A percentile compares a stretch with the other conserved stretches of the same genome.
These are phyloP conservation scores for Anableps anableps DNA, from an alignment of 2,797 vertebrate genomes.

Conservation along the genomic window DNA sequence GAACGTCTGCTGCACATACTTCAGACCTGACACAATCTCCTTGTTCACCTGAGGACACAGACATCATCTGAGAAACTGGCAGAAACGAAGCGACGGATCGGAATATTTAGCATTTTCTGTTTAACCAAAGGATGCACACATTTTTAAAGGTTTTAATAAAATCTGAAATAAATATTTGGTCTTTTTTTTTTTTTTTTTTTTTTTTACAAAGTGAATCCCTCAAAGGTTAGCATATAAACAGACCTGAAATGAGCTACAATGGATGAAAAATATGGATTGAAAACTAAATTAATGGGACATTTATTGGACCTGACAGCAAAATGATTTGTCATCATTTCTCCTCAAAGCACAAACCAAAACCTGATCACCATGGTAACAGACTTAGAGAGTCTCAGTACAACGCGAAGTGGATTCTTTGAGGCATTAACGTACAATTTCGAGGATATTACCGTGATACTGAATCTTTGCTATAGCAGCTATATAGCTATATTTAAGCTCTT, in stretches of 20 bases:
- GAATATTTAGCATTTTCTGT: not conserved
- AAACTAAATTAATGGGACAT: not conserved
- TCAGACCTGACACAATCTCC: slow-evolving; percentile 96
- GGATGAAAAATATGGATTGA: not conserved
- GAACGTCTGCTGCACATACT: slow-evolving; percentile 92
- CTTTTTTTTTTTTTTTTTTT: too few species aligned
- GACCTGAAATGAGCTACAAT: not conserved
- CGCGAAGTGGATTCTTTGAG: not conserved
- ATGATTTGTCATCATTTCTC: not conserved
- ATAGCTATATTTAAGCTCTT: slow-evolving; percentile 48
- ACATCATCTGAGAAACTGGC: not conserved
- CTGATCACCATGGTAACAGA: not conserved
- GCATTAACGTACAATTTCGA: not conserved
- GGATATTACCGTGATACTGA: not conserved
- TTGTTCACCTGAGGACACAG: slow-evolving; percentile 87
- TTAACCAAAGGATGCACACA: too few species aligned
- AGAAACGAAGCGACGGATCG: not conserved
- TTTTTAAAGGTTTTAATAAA: not conserved
- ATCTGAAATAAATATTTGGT: too few species aligned
- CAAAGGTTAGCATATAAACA: not conserved
- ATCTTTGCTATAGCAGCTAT: not conserved
- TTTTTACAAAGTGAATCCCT: not conserved
- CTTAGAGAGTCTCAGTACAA: not conserved
- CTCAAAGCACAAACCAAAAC: not conserved
- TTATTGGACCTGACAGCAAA: not conserved